Evolutionary conservation across 2,797 vertebrate species (phyloP).

Genomic region (Delichon dasypus): DNA sequence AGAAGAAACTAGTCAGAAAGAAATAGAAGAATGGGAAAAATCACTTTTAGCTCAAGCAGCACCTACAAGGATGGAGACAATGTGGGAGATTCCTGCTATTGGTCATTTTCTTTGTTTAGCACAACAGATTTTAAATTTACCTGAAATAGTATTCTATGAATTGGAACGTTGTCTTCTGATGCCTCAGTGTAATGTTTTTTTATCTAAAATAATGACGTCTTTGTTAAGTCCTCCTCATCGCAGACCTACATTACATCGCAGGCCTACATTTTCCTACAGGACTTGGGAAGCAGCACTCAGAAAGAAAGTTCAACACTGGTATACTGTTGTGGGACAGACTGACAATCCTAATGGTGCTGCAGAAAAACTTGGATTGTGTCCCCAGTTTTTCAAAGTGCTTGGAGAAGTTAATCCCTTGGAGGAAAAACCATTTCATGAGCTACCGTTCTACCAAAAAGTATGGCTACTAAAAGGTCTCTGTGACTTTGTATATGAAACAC

Average conservation of each 20-base stretch:
- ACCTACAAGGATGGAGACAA: conserved; percentile 85
- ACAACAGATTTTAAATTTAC: conserved; percentile 92
- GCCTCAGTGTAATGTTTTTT: conserved; percentile 92
- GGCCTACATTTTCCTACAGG: conserved; percentile 86
- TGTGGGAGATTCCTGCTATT: conserved; percentile 98
- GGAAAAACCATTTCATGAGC: conserved; percentile 88
- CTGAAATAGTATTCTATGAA: conserved; percentile 96
- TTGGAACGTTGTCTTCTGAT: conserved; percentile 96
- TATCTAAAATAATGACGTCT: conserved; percentile 97
- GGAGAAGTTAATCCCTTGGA: conserved; percentile 91
- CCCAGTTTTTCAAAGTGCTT: conserved; percentile 89
- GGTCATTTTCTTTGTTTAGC: conserved; percentile 98
- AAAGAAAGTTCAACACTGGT: conserved; percentile 91
- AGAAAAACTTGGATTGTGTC: conserved; percentile 90
- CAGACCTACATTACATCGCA: conserved; percentile 87
- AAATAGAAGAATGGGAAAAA: conserved; percentile 95
- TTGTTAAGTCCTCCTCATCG: conserved; percentile 88
- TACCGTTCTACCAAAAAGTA: conserved; percentile 91
- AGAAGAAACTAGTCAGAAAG: conserved; percentile 93
- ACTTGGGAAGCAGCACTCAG: conserved; percentile 93
- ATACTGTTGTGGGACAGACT: conserved; percentile 82
- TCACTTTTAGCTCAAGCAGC: conserved; percentile 86
- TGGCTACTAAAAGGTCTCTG: conserved; percentile 97
- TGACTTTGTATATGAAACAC: conserved; percentile 95
- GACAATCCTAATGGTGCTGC: conserved; percentile 83